Evolutionary conservation across 2,797 vertebrate genomes (phyloP).

Genomic region (Bradypodion pumilum): DNA sequence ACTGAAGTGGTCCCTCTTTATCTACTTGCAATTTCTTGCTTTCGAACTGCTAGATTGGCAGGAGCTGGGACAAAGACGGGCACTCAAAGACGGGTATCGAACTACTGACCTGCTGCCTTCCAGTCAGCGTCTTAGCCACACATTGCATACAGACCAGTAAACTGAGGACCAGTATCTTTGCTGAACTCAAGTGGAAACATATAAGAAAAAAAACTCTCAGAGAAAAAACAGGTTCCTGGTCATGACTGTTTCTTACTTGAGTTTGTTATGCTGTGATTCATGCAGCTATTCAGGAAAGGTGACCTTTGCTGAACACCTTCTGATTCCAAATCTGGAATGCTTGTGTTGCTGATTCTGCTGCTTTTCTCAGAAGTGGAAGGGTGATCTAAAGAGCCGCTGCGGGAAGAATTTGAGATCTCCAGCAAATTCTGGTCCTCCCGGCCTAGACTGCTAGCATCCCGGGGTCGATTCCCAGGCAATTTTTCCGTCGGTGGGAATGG

Average conservation of each 20-base stretch:
- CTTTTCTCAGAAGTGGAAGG: neutral
- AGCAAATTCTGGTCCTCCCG: slow-evolving; percentile 70
- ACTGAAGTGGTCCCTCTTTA: too few species aligned
- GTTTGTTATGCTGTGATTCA: neutral
- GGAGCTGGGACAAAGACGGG: too few species aligned
- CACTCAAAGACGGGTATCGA: too few species aligned
- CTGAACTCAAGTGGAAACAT: too few species aligned
- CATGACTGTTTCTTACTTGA: slow-evolving; percentile 55
- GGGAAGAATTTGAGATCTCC: slow-evolving; percentile 48
- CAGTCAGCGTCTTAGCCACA: too few species aligned
- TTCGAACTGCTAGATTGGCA: too few species aligned
- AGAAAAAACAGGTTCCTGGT: neutral
- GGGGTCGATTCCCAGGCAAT: slow-evolving; percentile 27
- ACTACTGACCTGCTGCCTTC: too few species aligned
- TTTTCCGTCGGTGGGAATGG: slow-evolving; percentile 50
- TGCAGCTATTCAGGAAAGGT: neutral
- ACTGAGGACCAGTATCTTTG: too few species aligned
- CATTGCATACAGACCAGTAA: too few species aligned
- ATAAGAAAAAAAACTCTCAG: too few species aligned
- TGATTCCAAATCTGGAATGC: neutral
- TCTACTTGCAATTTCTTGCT: too few species aligned
- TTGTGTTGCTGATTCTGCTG: neutral
- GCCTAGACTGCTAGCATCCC: slow-evolving; percentile 33
- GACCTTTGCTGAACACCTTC: slow-evolving; percentile 26
- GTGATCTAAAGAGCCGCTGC: slow-evolving; percentile 66